Percentiles rank a stretch among this genome's conserved stretches.
Conservation (phyloP, 2,113 vertebrate species). For the Antigone vipio region DNA sequence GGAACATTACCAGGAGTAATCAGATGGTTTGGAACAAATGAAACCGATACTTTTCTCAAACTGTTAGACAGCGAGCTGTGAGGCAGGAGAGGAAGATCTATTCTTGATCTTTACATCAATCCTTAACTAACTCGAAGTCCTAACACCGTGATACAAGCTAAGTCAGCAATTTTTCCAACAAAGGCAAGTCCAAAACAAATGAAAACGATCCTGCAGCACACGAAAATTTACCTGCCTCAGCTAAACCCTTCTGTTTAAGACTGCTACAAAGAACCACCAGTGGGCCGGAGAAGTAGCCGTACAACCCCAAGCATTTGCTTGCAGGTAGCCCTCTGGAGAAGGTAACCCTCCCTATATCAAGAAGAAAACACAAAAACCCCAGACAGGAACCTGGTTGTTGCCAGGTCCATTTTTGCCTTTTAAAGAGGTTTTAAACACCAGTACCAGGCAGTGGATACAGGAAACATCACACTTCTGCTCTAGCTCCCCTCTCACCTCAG, state of each 20-base stretch:
- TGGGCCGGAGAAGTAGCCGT: not conserved
- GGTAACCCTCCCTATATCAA: not conserved
- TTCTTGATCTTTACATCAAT: not conserved
- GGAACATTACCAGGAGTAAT: not conserved
- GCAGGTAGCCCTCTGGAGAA: not conserved
- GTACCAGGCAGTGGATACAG: not conserved
- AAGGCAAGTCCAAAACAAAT: not conserved
- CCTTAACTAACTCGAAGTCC: not conserved
- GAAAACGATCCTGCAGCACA: not conserved
- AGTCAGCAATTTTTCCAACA: not conserved
- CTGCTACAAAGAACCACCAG: not conserved
- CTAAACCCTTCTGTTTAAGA: not conserved
- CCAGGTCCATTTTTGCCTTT: not conserved
- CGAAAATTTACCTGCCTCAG: not conserved
- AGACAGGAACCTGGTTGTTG: not conserved
- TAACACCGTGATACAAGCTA: not conserved
- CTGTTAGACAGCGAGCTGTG: not conserved
- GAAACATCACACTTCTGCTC: no score
- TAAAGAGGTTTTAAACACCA: not conserved
- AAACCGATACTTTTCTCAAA: not conserved
- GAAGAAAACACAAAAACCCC: not conserved
- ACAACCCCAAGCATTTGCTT: not conserved
- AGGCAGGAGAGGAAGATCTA: not conserved
- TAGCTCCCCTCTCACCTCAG: not conserved
- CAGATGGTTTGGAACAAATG: not conserved